Percentiles rank a stretch among this genome's conserved stretches.
These are phyloP conservation scores for Prochilodus magdalenae DNA, from an alignment of 2,113 vertebrate species.

Conservation along the genomic window DNA sequence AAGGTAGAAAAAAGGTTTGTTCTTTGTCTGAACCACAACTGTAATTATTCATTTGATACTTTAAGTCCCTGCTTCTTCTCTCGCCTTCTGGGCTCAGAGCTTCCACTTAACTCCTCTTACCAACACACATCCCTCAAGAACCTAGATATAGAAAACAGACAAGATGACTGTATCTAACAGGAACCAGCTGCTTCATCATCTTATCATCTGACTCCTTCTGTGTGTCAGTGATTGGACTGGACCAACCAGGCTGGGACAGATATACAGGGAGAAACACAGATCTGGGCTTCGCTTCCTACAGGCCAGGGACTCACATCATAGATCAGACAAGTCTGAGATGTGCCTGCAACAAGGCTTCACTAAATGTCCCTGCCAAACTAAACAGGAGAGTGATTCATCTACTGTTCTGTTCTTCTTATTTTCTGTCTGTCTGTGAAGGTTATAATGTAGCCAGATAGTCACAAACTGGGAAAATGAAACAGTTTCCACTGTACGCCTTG, in stretches of 20 bases:
- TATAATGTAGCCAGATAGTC: slow-evolving; percentile 6
- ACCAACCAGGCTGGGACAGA: background rate
- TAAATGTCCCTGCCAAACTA: slow-evolving; percentile 51
- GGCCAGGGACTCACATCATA: slow-evolving; percentile 30
- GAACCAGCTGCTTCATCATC: slow-evolving; percentile 41
- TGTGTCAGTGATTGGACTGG: slow-evolving; percentile 27
- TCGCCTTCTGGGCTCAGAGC: slow-evolving; percentile 5
- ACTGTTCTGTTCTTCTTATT: slow-evolving; percentile 30
- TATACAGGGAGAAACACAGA: slow-evolving; percentile 24
- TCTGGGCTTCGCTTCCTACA: slow-evolving; percentile 32
- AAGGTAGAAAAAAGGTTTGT: background rate
- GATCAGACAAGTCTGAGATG: slow-evolving; percentile 48
- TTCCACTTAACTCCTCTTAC: slow-evolving; percentile 13
- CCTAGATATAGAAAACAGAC: slow-evolving; percentile 1
- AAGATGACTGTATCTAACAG: slow-evolving; percentile 43
- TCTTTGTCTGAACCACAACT: background rate
- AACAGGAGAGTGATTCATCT: slow-evolving; percentile 45
- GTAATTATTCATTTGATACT: background rate
- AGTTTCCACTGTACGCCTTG: slow-evolving; percentile 15
- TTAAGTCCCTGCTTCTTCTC: slow-evolving; percentile 17
- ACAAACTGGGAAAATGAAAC: background rate
- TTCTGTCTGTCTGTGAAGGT: slow-evolving; percentile 19
- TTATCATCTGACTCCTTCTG: slow-evolving; percentile 40
- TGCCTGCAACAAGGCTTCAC: background rate
- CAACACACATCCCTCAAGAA: background rate